These are phyloP conservation scores for Elephantulus edwardii DNA, from an alignment of 2,113 vertebrate species.

Conservation along the genomic window DNA sequence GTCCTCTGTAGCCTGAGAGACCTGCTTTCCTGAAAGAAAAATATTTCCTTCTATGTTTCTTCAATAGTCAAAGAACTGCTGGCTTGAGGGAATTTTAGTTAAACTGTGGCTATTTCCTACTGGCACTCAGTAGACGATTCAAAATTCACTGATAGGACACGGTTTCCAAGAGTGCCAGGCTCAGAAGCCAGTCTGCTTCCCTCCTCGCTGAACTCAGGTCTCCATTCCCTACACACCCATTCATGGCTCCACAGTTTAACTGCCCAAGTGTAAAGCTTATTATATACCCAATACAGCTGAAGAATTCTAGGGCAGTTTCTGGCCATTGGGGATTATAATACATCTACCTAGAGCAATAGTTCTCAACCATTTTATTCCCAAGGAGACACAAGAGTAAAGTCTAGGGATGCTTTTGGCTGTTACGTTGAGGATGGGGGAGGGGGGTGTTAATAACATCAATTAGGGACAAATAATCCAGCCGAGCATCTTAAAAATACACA, in stretches of 20 bases:
- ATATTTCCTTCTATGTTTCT: neutral
- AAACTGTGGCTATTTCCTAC: neutral
- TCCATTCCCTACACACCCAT: neutral
- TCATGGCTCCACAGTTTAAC: neutral
- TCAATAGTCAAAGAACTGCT: constrained; percentile 41
- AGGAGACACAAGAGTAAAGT: neutral
- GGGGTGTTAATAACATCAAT: neutral
- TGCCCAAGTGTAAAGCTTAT: neutral
- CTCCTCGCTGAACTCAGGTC: neutral
- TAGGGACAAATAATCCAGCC: neutral
- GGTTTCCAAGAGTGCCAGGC: neutral
- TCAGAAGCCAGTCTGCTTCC: neutral
- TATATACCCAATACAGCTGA: neutral
- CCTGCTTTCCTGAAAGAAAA: constrained; percentile 38
- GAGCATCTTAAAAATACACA: neutral
- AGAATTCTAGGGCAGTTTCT: neutral
- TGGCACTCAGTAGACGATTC: neutral
- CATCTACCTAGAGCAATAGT: neutral
- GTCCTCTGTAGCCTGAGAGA: neutral
- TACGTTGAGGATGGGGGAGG: no score
- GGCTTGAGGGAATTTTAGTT: neutral
- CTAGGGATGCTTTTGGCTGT: neutral
- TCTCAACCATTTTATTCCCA: neutral
- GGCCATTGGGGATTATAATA: neutral
- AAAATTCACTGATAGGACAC: neutral